A percentile compares a stretch with the other conserved stretches of the same genome.
These are phyloP conservation scores for Ophiodon elongatus DNA, from an alignment of 2,113 vertebrate species.

Conservation along the genomic window DNA sequence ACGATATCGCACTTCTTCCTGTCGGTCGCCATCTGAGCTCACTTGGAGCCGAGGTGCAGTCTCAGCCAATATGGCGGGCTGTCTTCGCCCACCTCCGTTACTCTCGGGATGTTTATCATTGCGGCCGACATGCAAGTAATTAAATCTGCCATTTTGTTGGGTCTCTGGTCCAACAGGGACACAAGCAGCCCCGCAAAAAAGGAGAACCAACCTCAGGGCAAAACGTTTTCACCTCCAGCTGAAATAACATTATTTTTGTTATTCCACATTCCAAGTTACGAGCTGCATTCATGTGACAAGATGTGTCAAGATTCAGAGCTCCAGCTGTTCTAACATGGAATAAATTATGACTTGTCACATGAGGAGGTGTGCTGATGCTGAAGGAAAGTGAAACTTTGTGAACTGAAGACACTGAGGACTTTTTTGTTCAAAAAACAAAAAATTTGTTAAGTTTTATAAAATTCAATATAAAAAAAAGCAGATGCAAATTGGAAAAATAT, in stretches of 20 bases:
- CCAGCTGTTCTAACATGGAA: constrained; percentile 52
- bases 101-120: no score
- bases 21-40: no score
- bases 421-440: background rate
- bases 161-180: no score
- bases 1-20: no score
- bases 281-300: constrained; percentile 7
- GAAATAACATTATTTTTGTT: background rate
- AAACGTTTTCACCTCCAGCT: background rate
- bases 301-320: constrained; percentile 25
- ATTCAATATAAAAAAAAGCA: background rate
- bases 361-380: constrained; percentile 32
- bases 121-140: no score
- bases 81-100: no score
- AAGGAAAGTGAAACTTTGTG: constrained; percentile 22
- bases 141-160: no score
- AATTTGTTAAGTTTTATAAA: background rate
- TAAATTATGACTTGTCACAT: constrained; percentile 56
- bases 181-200: background rate
- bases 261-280: constrained; percentile 3
- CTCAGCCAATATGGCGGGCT: no score
- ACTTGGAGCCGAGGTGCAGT: no score
- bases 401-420: background rate
- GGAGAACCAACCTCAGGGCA: background rate
- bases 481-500: background rate